phyloP scores from a whole-genome alignment of 2,797 vertebrate genomes.

The Coluber constrictor region DNA sequence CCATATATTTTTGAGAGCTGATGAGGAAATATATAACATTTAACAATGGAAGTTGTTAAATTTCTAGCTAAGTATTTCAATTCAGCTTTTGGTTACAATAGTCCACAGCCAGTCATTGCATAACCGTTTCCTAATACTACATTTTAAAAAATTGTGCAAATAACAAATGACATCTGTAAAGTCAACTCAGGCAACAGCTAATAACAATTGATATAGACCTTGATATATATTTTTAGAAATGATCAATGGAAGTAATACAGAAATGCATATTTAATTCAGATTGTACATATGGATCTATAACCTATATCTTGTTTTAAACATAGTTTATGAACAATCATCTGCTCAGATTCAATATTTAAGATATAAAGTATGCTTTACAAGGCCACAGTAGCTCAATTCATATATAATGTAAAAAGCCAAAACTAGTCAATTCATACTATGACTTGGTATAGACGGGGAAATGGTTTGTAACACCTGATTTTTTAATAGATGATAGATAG shows the following conservation, averaged over 20 bases:
- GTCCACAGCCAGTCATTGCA: not conserved
- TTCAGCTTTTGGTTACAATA: constrained; percentile 21
- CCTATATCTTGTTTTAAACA: not conserved
- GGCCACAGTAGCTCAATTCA: not conserved
- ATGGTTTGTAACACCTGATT: not conserved
- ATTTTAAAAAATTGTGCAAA: not conserved
- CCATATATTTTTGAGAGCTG: constrained; percentile 57
- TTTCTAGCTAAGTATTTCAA: constrained; percentile 5
- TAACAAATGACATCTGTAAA: not conserved
- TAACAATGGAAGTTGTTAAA: constrained; percentile 37
- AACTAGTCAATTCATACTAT: not conserved
- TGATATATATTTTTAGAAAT: not conserved
- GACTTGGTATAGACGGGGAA: not conserved
- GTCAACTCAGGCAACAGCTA: not conserved
- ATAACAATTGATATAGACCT: not conserved
- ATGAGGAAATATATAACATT: not conserved
- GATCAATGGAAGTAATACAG: not conserved
- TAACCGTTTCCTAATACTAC: not conserved
- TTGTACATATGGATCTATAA: not conserved
- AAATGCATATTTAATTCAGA: not conserved
- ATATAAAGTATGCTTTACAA: not conserved
- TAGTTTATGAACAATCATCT: not conserved
- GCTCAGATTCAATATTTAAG: not conserved
- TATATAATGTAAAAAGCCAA: not conserved
- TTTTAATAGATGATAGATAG: not conserved